A percentile compares a stretch with the other conserved stretches of the same genome.
phyloP scores from a whole-genome alignment of 2,888 invertebrate species.

The Neoscelio sp. region DNA sequence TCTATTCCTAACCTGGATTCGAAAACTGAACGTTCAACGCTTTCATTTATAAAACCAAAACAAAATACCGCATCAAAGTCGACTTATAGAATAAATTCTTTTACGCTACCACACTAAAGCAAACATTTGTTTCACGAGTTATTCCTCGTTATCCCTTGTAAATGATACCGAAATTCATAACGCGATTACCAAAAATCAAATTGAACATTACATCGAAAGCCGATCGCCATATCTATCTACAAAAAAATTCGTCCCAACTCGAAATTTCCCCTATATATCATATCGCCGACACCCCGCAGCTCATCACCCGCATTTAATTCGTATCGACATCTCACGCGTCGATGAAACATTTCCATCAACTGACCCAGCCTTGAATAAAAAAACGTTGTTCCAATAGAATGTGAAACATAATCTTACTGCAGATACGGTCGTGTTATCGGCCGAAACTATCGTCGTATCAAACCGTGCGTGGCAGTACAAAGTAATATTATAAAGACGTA shows the following conservation, averaged over 20 bases:
- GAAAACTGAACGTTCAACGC: too few relatives aligned
- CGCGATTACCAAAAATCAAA: constrained; percentile 52
- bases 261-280: constrained; percentile 15
- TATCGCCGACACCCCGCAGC: constrained; percentile 30
- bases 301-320: constrained; percentile 56
- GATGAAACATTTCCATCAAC: constrained; percentile 55
- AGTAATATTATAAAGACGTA: too few relatives aligned
- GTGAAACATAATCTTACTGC: constrained; percentile 18
- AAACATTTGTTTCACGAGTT: constrained; percentile 44
- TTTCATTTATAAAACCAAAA: too few relatives aligned
- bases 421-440: not conserved
- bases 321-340: constrained; percentile 59
- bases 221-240: constrained; percentile 11
- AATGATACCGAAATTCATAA: constrained; percentile 45
- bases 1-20: too few relatives aligned
- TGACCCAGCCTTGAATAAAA: constrained; percentile 23
- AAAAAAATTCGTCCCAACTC: not conserved
- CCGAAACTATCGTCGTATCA: not conserved
- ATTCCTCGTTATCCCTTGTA: constrained; percentile 10
- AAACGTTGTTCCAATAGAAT: constrained; percentile 1
- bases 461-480: not conserved
- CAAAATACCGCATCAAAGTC: constrained; percentile 9
- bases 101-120: constrained; percentile 16
- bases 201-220: constrained; percentile 53
- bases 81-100: constrained; percentile 42